Evolutionary conservation across 2,888 invertebrate species (phyloP).

Genomic region (Lordiphosa fenestrarum): DNA sequence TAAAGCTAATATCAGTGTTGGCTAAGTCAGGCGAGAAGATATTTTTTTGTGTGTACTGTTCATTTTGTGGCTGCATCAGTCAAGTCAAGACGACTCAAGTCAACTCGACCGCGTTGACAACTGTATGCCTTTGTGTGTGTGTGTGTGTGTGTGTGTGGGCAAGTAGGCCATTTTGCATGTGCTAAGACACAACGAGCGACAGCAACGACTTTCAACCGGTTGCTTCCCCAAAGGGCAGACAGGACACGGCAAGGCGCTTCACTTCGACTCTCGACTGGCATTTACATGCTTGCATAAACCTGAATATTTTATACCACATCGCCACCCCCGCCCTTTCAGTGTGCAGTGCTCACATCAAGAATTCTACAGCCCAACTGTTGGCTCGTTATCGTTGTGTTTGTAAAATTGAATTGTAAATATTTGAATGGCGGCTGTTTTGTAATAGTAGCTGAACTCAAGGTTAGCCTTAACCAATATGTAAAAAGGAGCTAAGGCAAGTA

Average conservation of each 20-base stretch:
- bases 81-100: conserved; percentile 43
- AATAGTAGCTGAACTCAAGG: no score
- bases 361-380: conserved; percentile 32
- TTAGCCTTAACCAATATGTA: no score
- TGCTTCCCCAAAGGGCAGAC: conserved; percentile 52
- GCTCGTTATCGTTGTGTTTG: conserved; percentile 58
- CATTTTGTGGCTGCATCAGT: conserved; percentile 38
- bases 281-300: conserved; percentile 72
- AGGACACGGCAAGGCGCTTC: conserved; percentile 2
- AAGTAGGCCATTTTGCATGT: conserved; percentile 70
- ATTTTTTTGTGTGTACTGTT: conserved; percentile 17
- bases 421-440: conserved; percentile 38
- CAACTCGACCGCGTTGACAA: conserved; percentile 53
- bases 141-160: conserved; percentile 20
- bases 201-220: conserved; percentile 53
- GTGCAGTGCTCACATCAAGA: not conserved
- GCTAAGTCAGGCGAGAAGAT: not conserved
- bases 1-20: no score
- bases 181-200: conserved; percentile 30
- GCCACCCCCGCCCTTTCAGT: not conserved
- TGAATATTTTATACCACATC: conserved; percentile 63
- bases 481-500: no score
- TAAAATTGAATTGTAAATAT: conserved; percentile 69
- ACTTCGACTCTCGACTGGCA: conserved; percentile 42
- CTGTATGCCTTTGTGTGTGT: conserved; percentile 4